phyloP scores from a whole-genome alignment of 2,113 vertebrate genomes.

The Sisor rabdophorus region DNA sequence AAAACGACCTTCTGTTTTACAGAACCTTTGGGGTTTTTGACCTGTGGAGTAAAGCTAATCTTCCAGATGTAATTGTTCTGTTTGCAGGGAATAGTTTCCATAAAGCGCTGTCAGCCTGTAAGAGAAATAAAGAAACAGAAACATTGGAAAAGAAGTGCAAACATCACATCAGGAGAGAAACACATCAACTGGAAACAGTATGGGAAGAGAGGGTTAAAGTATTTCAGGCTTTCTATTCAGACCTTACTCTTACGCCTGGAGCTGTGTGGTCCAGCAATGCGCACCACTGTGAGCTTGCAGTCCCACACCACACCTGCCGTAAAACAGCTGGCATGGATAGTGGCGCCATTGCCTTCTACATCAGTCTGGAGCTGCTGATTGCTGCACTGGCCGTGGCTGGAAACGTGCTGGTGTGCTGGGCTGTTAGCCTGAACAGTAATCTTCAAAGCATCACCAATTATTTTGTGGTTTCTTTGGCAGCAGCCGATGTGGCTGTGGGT shows the following conservation, averaged over 20 bases:
- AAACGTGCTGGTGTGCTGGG: slow-evolving; percentile 95
- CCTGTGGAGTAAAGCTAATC: slow-evolving; percentile 25
- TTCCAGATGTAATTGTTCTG: slow-evolving; percentile 48
- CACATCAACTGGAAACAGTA: not conserved
- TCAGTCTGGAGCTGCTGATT: slow-evolving; percentile 85
- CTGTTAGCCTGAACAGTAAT: slow-evolving; percentile 89
- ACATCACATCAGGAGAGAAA: not conserved
- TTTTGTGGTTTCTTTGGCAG: slow-evolving; percentile 90
- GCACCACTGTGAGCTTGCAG: slow-evolving; percentile 59
- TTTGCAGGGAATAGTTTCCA: slow-evolving; percentile 34
- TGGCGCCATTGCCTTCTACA: slow-evolving; percentile 71
- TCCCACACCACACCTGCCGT: slow-evolving; percentile 38
- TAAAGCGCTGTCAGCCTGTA: not conserved
- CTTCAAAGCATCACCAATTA: slow-evolving; percentile 95
- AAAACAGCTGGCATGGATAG: slow-evolving; percentile 70
- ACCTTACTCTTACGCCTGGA: slow-evolving; percentile 4
- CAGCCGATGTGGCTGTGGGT: slow-evolving; percentile 90
- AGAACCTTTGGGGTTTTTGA: slow-evolving; percentile 39
- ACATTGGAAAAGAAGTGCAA: not conserved
- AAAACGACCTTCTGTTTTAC: slow-evolving; percentile 46
- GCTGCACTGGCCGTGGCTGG: slow-evolving; percentile 84
- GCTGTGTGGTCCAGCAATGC: slow-evolving; percentile 71
- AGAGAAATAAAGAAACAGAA: slow-evolving; percentile 4
- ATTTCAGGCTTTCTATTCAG: not conserved
- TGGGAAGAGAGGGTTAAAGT: not conserved